Evolutionary conservation across 1,140 invertebrate species (phyloP), one percentile per base, ranked within the genome.

Genomic region (Anoplolepis gracilipes): DNA sequence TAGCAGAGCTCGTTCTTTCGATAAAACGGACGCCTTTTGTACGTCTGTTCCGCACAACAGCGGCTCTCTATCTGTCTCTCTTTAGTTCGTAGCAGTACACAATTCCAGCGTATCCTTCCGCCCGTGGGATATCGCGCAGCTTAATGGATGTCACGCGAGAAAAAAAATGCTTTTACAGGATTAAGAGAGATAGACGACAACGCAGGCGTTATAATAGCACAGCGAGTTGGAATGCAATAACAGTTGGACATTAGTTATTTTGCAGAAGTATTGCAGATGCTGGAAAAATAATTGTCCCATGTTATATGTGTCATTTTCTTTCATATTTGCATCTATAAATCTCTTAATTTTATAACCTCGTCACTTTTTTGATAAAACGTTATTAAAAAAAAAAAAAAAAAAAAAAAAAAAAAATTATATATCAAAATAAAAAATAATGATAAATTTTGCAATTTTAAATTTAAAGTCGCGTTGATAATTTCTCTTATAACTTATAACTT

Each of bases 221-320:
- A 76, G 64, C 84, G 57, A 81, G 81, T 75, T 53, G 72, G 69
- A 77, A 86, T 82, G 89, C 77, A 90, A 91, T 90, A 91, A 90
- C 77, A 75, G 73, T 78, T 78, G 42, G 79, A 62, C 78, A 87
- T 90, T 89, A 90, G 89, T 91, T 88, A 88, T 86, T 78, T 53
- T 39, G 22, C 73, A 33, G 61, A 16, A 49, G 13, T 53, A 46
- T 30, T n/a, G 25, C 22, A 25, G 28, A 72, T 46, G 39, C 76
- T n/a, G n/a, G n/a, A n/a, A 28, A 77, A 90, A 88, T 89, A 90
- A 91, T 88, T 88, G 61, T 61, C 59, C 28, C 25, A 25, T 22
- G 11, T 55, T 78, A 49, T 42, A 3, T 33, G 28, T 11, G 13
- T 30, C 46, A 67, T 67, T 42, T 79, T 72, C 11, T 59, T n/a